These are phyloP conservation scores for Melanotaenia maccullochi DNA, from an alignment of 2,797 vertebrate genomes.

Conservation along the genomic window DNA sequence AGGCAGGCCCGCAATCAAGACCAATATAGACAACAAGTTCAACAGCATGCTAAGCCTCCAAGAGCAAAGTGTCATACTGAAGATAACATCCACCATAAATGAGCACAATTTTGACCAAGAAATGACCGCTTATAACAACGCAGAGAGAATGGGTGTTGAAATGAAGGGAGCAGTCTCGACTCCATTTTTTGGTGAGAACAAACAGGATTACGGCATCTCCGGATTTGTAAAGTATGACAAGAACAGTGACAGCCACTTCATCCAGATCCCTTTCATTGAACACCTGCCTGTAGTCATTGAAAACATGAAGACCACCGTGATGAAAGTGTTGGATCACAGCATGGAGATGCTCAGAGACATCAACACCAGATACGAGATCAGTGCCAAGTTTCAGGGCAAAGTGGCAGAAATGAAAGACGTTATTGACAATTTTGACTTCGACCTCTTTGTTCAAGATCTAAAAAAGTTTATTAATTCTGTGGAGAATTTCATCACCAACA, in stretches of 20 bases:
- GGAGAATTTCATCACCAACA: conserved; percentile 71
- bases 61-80: conserved; percentile 86
- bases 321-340: conserved; percentile 77
- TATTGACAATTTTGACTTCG: conserved; percentile 84
- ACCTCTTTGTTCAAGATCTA: conserved; percentile 76
- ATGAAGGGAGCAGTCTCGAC: conserved; percentile 82
- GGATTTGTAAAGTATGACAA: conserved; percentile 93
- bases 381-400: conserved; percentile 79
- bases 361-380: conserved; percentile 83
- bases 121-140: conserved; percentile 86
- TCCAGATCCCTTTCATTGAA: conserved; percentile 89
- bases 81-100: conserved; percentile 86
- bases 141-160: conserved; percentile 85
- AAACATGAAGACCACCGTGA: conserved; percentile 76
- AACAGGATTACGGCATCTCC: conserved; percentile 86
- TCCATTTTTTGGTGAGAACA: conserved; percentile 71
- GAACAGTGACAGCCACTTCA: conserved; percentile 87
- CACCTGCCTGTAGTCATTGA: conserved; percentile 85
- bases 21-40: conserved; percentile 86
- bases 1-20: conserved; percentile 71
- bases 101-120: conserved; percentile 86
- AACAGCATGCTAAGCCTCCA: conserved; percentile 82
- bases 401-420: conserved; percentile 82
- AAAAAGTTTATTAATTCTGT: conserved; percentile 73
- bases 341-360: conserved; percentile 84